Percentiles rank a stretch among this genome's conserved stretches.
Evolutionary conservation across 2,113 vertebrate species (phyloP).

Genomic region (Phoxinus phoxinus): DNA sequence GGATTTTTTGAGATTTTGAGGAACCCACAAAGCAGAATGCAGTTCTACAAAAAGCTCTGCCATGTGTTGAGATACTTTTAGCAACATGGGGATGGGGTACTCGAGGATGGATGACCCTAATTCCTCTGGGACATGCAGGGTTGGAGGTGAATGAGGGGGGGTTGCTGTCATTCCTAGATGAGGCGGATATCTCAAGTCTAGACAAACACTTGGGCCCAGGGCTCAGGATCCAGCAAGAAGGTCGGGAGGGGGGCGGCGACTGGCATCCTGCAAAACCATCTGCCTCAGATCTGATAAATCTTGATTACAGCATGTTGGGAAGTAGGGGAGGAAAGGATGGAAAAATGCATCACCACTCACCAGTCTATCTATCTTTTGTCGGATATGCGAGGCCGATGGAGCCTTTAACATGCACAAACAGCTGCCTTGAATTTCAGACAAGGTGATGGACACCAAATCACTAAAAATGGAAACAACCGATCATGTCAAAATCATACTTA

Average conservation of each 20-base stretch:
- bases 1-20: neutral
- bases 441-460: neutral
- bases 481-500: no score
- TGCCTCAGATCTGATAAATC: constrained; percentile 58
- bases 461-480: neutral
- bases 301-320: constrained; percentile 56
- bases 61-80: constrained; percentile 41
- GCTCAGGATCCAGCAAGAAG: constrained; percentile 32
- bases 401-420: constrained; percentile 1
- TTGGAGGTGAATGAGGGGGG: neutral
- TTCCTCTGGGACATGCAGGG: constrained; percentile 41
- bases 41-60: neutral
- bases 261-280: constrained; percentile 57
- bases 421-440: neutral
- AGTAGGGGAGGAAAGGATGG: constrained; percentile 1
- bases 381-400: constrained; percentile 9
- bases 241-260: neutral
- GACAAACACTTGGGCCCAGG: constrained; percentile 48
- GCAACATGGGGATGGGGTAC: constrained; percentile 16
- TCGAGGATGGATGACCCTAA: constrained; percentile 55
- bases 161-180: constrained; percentile 34
- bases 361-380: constrained; percentile 28
- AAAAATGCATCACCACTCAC: constrained; percentile 17
- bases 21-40: neutral
- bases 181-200: constrained; percentile 56